phyloP scores from a whole-genome alignment of 2,113 vertebrate species.

The Donacobius atricapilla region DNA sequence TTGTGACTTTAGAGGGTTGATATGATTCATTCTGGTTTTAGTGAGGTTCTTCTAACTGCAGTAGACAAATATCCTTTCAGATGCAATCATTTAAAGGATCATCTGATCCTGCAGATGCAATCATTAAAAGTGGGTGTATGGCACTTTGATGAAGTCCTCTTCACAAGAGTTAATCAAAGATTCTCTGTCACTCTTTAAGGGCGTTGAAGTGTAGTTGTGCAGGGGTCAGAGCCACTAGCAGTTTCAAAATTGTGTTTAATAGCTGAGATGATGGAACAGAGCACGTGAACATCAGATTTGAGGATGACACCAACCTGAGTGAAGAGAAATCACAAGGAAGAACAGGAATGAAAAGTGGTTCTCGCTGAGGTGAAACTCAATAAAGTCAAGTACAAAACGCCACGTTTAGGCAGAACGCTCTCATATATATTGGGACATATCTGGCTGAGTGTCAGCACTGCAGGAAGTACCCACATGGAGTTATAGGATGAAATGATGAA shows the following conservation, averaged over 20 bases:
- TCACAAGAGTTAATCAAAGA: neutral
- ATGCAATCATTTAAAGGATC: neutral
- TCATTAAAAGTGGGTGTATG: neutral
- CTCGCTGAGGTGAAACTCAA: neutral
- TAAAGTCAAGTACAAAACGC: neutral
- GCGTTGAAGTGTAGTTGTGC: neutral
- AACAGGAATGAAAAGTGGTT: neutral
- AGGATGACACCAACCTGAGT: neutral
- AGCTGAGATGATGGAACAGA: neutral
- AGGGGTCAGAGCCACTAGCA: neutral
- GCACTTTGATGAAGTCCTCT: neutral
- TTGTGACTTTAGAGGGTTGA: neutral
- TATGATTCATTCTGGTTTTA: conserved; percentile 10
- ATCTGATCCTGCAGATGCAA: neutral
- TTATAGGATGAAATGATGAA: neutral
- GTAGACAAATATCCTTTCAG: neutral
- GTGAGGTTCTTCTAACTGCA: neutral
- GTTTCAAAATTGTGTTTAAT: neutral
- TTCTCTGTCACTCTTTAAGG: neutral
- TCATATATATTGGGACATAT: neutral
- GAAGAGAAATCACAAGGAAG: neutral
- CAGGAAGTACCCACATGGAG: neutral
- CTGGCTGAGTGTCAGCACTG: neutral
- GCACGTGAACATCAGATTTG: neutral
- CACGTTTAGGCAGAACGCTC: neutral